Conservation (phyloP, 1,140 invertebrate genomes). For the Theocolax elegans region DNA sequence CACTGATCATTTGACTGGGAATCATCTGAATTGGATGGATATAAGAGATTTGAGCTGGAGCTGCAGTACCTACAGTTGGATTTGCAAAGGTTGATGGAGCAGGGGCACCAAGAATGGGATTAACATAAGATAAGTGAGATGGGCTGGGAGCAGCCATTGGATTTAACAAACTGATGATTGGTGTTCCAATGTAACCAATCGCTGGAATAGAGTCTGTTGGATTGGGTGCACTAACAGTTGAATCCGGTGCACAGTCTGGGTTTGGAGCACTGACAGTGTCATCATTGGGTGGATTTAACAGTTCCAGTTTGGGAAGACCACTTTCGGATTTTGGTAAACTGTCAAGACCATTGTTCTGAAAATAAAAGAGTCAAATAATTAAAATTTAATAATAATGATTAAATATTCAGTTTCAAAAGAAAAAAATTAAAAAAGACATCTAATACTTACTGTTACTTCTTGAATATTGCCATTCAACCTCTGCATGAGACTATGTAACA, state of each 20-base stretch:
- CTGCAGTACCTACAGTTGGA: conserved; percentile 2
- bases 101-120: not conserved
- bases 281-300: conserved; percentile 5
- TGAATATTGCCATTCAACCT: not conserved
- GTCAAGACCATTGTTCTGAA: too few relatives aligned
- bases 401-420: too few relatives aligned
- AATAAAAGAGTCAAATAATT: too few relatives aligned
- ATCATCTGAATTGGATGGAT: conserved; percentile 11
- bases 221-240: not conserved
- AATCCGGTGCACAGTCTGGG: not conserved
- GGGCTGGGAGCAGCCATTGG: not conserved
- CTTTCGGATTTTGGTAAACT: not conserved
- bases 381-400: too few relatives aligned
- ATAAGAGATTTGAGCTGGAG: conserved; percentile 8
- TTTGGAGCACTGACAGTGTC: not conserved
- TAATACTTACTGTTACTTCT: conserved; percentile 39
- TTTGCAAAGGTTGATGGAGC: not conserved
- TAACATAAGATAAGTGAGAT: not conserved
- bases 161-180: not conserved
- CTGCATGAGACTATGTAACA: not conserved
- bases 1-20: not conserved
- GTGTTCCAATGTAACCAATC: not conserved
- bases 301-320: not conserved
- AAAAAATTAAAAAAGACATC: not conserved
- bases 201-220: not conserved